A percentile compares a stretch with the other conserved stretches of the same genome.
phyloP scores from a whole-genome alignment of 2,113 vertebrate genomes.

The Erythrolamprus reginae region DNA sequence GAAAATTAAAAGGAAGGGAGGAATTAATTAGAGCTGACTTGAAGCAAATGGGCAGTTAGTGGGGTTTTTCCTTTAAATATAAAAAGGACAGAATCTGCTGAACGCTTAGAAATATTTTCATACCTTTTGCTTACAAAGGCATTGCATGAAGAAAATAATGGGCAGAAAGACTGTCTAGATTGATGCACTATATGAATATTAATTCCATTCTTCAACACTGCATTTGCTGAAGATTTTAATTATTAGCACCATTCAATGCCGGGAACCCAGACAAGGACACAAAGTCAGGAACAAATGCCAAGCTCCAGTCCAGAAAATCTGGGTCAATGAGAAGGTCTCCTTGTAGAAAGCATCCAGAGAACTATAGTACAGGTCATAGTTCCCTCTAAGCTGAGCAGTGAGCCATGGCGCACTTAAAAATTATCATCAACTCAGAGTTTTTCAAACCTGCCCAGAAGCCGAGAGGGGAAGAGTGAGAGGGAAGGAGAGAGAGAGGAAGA shows the following conservation, averaged over 20 bases:
- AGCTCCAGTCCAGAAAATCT: background rate
- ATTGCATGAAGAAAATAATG: background rate
- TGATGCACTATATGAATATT: background rate
- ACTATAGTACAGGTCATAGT: background rate
- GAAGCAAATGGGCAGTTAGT: background rate
- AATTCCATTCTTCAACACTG: background rate
- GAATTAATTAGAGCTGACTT: background rate
- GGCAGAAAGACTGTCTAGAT: conserved; percentile 1
- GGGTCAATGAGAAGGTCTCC: background rate
- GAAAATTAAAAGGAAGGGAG: background rate
- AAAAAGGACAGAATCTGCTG: background rate
- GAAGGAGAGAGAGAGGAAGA: too few relatives aligned
- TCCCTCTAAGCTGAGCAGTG: too few relatives aligned
- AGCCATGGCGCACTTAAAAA: too few relatives aligned
- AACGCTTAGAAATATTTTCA: background rate
- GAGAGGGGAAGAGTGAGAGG: too few relatives aligned
- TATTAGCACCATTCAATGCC: background rate
- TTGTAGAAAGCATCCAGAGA: background rate
- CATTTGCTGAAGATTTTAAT: background rate
- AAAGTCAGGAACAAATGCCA: background rate
- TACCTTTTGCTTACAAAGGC: background rate
- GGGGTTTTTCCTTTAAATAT: conserved; percentile 8
- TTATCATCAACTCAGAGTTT: too few relatives aligned
- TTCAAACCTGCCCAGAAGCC: too few relatives aligned
- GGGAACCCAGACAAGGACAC: background rate